Percentiles rank a stretch among this genome's conserved stretches.
These are phyloP conservation scores for Microctenopoma stevenorrisi DNA, from an alignment of 2,797 vertebrate species.

Conservation along the genomic window DNA sequence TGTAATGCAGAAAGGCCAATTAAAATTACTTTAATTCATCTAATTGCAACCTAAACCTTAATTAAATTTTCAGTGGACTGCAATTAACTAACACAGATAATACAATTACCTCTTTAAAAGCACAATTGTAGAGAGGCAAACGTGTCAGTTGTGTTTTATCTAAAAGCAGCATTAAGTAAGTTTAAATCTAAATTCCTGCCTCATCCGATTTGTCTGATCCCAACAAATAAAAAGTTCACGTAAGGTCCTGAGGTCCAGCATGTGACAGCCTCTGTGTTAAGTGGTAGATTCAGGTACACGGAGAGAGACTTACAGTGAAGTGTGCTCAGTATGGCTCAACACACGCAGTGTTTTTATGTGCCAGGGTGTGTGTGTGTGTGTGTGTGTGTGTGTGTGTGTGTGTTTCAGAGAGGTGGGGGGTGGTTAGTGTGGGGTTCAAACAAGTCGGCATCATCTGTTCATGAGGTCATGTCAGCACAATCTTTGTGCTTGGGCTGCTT, in stretches of 20 bases:
- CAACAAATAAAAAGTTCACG: constrained; percentile 50
- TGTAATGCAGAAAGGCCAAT: constrained; percentile 20
- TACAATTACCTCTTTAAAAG: constrained; percentile 44
- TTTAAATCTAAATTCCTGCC: constrained; percentile 26
- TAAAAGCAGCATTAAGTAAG: constrained; percentile 33
- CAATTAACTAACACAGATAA: constrained; percentile 52
- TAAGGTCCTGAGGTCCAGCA: constrained; percentile 41
- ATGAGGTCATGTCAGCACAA: constrained; percentile 72
- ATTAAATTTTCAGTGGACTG: constrained; percentile 36
- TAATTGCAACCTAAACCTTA: constrained; percentile 31
- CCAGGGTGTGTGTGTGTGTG: neutral
- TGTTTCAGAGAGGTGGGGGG: constrained; percentile 18
- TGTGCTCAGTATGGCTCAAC: constrained; percentile 19
- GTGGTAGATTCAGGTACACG: constrained; percentile 5
- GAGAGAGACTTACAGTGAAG: neutral
- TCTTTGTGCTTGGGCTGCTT: constrained; percentile 65
- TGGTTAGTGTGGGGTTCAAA: constrained; percentile 12
- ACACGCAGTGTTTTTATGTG: constrained; percentile 10
- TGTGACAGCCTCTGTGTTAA: constrained; percentile 11
- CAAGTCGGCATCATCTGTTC: constrained; percentile 69
- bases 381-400: constrained; percentile 23
- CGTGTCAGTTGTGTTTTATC: constrained; percentile 12
- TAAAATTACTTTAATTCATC: constrained; percentile 29
- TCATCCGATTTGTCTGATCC: constrained; percentile 74
- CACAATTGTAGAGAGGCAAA: constrained; percentile 1